Evolutionary conservation across 2,888 invertebrate genomes (phyloP), one percentile per base, ranked within the genome.

Genomic region (Alviniconcha strummeri): DNA sequence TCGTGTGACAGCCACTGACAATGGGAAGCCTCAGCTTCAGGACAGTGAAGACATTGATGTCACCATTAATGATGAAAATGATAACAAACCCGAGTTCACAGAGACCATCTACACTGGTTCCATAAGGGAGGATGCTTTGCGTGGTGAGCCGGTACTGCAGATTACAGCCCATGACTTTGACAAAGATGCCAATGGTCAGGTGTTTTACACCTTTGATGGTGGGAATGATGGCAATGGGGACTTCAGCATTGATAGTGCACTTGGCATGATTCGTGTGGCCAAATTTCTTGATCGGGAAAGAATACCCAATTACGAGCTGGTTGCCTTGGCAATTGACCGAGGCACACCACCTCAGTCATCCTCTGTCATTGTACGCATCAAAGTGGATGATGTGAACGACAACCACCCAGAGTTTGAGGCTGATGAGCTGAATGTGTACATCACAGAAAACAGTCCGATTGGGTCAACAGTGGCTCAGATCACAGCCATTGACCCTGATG

Each of bases 31-130:
- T 0, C 96, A 98, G 0, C 94, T 98, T 19, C 97, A 97, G 1
- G 98, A 99, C 91, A 98, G 98, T 0, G 98, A 99, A 0, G 98
- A 98, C 91, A 97, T 99, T 0, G 98, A 99, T 93, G 97, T 99
- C 88, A 96, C 97, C 0, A 96, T 99, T 0, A 96, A 97, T 0
- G 99, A 99, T 93, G 97, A 98, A 0, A 99, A 99, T 92, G 99
- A 99, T 92, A 99, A 99, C 93, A 98, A 98, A 92, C 99, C 99
- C 0, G 95, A 95, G 0, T 99, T 99, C 91, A 94, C 95, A 71
- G 95, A 95, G 11, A 97, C 97, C 0, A 97, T 97, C 0, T 98
- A 98, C 92, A 96, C 96, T 0, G 97, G 97, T 0, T 96, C 96
- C 80, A 93, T 98, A 0, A 97, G 97, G 91, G 99, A 99, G 95